These are phyloP conservation scores for Zenarchopterus dispar DNA, from an alignment of 2,797 vertebrate species.

Conservation along the genomic window DNA sequence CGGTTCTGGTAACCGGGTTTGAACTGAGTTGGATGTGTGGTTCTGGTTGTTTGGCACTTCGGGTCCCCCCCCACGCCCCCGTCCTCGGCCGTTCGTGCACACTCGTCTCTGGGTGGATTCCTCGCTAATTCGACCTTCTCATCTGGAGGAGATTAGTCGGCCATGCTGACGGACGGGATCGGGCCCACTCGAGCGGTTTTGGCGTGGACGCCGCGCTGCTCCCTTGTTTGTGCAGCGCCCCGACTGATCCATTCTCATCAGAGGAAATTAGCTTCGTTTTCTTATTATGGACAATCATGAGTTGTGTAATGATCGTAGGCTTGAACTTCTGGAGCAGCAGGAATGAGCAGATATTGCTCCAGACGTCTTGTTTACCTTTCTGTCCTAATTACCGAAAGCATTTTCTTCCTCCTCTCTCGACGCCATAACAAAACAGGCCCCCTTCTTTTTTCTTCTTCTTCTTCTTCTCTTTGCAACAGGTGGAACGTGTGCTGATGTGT, in stretches of 20 bases:
- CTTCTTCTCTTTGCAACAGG: conserved; percentile 53
- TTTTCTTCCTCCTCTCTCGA: conserved; percentile 52
- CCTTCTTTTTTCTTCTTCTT: conserved; percentile 19
- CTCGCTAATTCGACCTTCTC: conserved; percentile 73
- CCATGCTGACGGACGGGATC: conserved; percentile 65
- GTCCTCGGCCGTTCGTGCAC: conserved; percentile 63
- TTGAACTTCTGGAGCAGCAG: conserved; percentile 34
- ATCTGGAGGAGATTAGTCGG: conserved; percentile 85
- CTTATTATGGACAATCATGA: conserved; percentile 48
- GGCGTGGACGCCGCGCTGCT: conserved; percentile 20
- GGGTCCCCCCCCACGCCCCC: conserved; percentile 51
- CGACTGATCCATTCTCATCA: conserved; percentile 58
- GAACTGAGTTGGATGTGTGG: too few relatives aligned
- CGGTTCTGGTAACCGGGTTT: too few relatives aligned
- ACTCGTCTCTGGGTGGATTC: conserved; percentile 71
- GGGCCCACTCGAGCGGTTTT: conserved; percentile 35
- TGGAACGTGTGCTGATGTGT: conserved; percentile 71
- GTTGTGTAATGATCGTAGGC: conserved; percentile 37
- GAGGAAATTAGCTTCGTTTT: conserved; percentile 47
- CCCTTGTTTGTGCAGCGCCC: conserved; percentile 36
- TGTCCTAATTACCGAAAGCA: conserved; percentile 47
- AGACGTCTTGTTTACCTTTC: conserved; percentile 60
- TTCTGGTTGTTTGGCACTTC: too few relatives aligned
- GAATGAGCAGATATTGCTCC: conserved; percentile 58
- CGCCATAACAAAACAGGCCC: conserved; percentile 41